Evolutionary conservation across 2,113 vertebrate genomes (phyloP), one percentile per base, ranked within the genome.

Genomic region (Chionomys nivalis): DNA sequence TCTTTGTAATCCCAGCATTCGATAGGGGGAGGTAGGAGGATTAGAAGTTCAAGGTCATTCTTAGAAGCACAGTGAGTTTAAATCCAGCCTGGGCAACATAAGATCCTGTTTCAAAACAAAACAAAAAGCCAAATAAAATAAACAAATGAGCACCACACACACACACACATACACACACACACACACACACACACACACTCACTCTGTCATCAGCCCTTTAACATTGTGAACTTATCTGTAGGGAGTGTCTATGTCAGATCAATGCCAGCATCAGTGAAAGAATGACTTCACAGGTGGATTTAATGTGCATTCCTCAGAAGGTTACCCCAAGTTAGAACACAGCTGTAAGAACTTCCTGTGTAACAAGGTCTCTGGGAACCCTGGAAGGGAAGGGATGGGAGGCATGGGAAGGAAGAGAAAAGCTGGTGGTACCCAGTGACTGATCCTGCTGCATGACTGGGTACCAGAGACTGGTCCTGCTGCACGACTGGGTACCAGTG

Each of bases 221-320:
- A 7, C 28, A 31, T 16, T 21, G 63, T 33, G 23, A 3, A 17
- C n/a, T 55, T 11, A 7, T 70, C 21, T 47, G 52, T 10, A 36
- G 47, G 31, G 36, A 0, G 23, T 36, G 13, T 58, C 79, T 10
- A 36, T 55, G n/a, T 55, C 3, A 66, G 66, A 47, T 79, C 49
- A 13, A 26, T 24, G 36, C 52, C 75, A 31, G 2, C 9, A 19
- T 23, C 4, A 1, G 11, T 13, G 7, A 5, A 12, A n/a, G 10
- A 7, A 23, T 14, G 3, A 42, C 44, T 70, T 87, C 14, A 21
- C 44, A 14, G 7, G 8, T 70, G 44, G 31, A 63, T 26, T 65
- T 91, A 8, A 36, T 58, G 52, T 33, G 72, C 52, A n/a, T 24
- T 58, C 31, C 72, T 11, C 33, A 19, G 79, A 33, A 6, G 10